A percentile compares a stretch with the other conserved stretches of the same genome.
Conservation (phyloP, 2,888 invertebrate genomes). For the Cybosia mesomella region DNA sequence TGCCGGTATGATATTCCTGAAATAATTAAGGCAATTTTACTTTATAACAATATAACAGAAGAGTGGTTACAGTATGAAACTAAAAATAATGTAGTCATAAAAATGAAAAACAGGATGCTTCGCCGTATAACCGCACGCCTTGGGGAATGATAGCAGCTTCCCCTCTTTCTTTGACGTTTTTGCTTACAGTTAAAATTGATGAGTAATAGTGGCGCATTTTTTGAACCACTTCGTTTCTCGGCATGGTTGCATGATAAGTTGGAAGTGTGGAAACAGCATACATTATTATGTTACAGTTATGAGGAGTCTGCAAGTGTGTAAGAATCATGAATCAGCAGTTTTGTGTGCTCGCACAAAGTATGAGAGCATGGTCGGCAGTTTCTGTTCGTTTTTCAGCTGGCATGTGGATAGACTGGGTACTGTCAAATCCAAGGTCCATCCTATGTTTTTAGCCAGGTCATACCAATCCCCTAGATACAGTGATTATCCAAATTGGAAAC, state of each 20-base stretch:
- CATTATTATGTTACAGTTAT: not conserved
- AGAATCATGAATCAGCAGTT: not conserved
- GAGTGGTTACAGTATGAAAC: not conserved
- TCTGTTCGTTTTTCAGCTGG: too few species aligned
- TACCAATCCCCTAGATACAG: too few species aligned
- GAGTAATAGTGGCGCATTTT: not conserved
- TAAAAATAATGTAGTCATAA: not conserved
- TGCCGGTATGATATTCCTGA: constrained; percentile 87
- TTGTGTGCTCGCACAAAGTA: not conserved
- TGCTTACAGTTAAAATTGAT: constrained; percentile 4
- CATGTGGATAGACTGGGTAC: too few species aligned
- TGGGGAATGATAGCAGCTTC: not conserved
- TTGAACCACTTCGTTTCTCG: not conserved
- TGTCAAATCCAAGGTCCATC: not conserved
- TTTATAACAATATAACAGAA: not conserved
- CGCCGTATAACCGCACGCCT: not conserved
- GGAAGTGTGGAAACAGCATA: not conserved
- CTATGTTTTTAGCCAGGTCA: too few species aligned
- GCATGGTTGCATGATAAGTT: constrained; percentile 1
- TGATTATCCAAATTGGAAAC: too few species aligned
- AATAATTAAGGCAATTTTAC: constrained; percentile 43
- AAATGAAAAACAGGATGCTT: constrained; percentile 5
- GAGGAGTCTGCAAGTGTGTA: not conserved
- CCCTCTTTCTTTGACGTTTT: not conserved
- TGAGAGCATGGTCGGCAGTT: not conserved